These are phyloP conservation scores for Conops quadrifasciatus DNA, from an alignment of 2,888 invertebrate species.

Conservation along the genomic window DNA sequence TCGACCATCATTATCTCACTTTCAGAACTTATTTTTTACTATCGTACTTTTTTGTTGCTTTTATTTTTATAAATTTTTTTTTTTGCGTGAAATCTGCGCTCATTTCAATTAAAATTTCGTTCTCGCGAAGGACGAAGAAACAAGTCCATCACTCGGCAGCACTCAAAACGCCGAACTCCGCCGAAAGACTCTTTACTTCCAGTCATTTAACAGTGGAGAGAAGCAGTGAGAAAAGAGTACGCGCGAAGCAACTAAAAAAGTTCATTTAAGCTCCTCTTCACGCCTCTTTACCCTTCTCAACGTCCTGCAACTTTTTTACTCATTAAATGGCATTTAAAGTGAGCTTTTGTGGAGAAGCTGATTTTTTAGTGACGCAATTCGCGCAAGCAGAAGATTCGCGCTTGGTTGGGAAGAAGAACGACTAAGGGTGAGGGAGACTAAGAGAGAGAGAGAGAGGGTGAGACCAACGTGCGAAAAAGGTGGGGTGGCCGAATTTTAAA, in stretches of 20 bases:
- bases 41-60: background rate
- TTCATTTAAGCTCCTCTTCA: too few relatives aligned
- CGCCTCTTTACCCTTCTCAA: too few relatives aligned
- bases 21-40: background rate
- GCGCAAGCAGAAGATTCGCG: background rate
- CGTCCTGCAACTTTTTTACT: too few relatives aligned
- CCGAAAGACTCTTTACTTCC: background rate
- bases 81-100: conserved; percentile 16
- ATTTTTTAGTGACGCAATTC: conserved; percentile 4
- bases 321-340: conserved; percentile 27
- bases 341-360: conserved; percentile 13
- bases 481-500: background rate
- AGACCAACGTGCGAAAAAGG: background rate
- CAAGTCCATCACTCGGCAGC: background rate
- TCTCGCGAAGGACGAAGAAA: background rate
- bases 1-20: too few relatives aligned
- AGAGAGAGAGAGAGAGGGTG: background rate
- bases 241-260: too few relatives aligned
- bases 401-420: background rate
- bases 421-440: background rate
- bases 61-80: conserved; percentile 8
- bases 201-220: background rate
- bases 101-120: conserved; percentile 28
- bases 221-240: too few relatives aligned
- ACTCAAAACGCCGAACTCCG: background rate